A percentile compares a stretch with the other conserved stretches of the same genome.
Evolutionary conservation across 2,888 invertebrate genomes (phyloP).

Genomic region (Azorinus chamasolen): DNA sequence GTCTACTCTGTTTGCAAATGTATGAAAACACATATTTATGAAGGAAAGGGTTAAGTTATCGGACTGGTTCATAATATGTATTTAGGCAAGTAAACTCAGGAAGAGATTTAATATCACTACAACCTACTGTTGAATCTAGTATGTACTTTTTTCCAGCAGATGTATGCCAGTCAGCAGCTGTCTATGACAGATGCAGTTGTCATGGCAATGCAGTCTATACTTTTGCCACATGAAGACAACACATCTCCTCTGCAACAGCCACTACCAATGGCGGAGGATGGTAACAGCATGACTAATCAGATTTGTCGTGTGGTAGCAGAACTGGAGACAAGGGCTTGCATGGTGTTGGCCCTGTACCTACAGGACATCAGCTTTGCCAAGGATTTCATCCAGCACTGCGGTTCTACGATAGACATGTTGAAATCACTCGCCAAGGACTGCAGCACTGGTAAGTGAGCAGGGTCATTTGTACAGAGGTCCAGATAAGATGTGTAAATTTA

Average conservation of each 20-base stretch:
- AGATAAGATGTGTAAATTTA: no score
- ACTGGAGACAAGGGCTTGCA: slow-evolving; percentile 84
- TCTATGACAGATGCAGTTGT: slow-evolving; percentile 83
- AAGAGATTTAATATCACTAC: no score
- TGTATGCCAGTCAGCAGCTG: slow-evolving; percentile 76
- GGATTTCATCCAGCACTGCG: slow-evolving; percentile 83
- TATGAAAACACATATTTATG: no score
- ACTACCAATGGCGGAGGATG: slow-evolving; percentile 82
- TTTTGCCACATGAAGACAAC: slow-evolving; percentile 77
- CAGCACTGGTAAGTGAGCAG: slow-evolving; percentile 77
- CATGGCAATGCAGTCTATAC: slow-evolving; percentile 79
- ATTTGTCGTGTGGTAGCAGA: slow-evolving; percentile 86
- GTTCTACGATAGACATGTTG: slow-evolving; percentile 83
- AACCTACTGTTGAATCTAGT: neutral
- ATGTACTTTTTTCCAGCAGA: slow-evolving; percentile 63
- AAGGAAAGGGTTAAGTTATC: no score
- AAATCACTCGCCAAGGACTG: slow-evolving; percentile 85
- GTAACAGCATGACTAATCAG: slow-evolving; percentile 82
- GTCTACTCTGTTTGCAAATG: no score
- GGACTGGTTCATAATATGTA: no score
- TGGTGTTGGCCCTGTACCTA: slow-evolving; percentile 83
- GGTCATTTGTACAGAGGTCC: no score
- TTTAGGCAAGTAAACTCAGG: no score
- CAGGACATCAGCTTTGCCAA: slow-evolving; percentile 83
- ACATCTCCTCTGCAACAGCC: slow-evolving; percentile 79